Conservation (phyloP, 2,113 vertebrate genomes). For the Ciconia stormi region DNA sequence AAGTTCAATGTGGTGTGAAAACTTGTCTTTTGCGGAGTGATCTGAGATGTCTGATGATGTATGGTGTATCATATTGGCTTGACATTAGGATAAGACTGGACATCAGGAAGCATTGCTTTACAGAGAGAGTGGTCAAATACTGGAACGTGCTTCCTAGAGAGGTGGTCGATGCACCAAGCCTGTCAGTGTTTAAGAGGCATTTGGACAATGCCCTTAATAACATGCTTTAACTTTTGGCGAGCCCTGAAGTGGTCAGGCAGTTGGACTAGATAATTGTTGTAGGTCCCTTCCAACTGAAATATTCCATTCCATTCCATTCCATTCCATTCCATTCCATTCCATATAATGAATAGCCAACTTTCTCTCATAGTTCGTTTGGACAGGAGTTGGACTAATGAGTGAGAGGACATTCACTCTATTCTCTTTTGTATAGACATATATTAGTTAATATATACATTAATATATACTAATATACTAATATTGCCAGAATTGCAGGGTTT, state of each 20-base stretch:
- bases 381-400: background rate
- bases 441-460: background rate
- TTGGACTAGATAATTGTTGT: background rate
- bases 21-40: background rate
- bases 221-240: background rate
- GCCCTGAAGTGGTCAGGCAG: background rate
- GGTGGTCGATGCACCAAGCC: rapidly evolving
- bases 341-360: background rate
- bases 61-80: background rate
- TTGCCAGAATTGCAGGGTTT: background rate
- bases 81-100: background rate
- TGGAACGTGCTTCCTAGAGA: background rate
- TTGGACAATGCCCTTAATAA: background rate
- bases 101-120: background rate
- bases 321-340: background rate
- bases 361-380: background rate
- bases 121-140: background rate
- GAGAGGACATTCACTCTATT: background rate
- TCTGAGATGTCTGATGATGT: background rate
- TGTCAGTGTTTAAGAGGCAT: background rate
- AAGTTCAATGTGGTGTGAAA: background rate
- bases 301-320: background rate
- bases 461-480: background rate
- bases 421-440: background rate
- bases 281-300: background rate